These are phyloP conservation scores for Corythornis cristatus DNA, from an alignment of 2,113 vertebrate species.

Conservation along the genomic window DNA sequence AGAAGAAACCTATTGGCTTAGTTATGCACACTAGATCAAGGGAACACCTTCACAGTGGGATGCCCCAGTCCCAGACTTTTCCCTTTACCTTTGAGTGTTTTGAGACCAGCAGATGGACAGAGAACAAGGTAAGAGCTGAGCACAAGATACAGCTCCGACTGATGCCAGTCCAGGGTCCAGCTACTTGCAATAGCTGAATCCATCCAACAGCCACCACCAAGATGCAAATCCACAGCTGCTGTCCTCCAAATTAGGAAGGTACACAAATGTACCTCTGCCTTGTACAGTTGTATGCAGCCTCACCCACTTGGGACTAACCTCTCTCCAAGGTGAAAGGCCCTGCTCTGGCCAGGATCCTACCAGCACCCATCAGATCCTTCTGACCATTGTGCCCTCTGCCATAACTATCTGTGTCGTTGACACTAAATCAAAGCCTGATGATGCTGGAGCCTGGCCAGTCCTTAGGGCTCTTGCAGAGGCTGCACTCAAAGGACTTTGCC, in stretches of 20 bases:
- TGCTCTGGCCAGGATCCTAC: neutral
- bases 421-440: neutral
- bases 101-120: fast-evolving
- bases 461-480: neutral
- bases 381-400: fast-evolving
- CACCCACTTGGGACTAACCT: neutral
- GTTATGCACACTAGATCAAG: neutral
- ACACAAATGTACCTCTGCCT: neutral
- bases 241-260: neutral
- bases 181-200: neutral
- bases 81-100: neutral
- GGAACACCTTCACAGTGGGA: neutral
- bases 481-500: neutral
- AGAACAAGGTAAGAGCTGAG: neutral
- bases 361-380: neutral
- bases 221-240: neutral
- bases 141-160: neutral
- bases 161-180: neutral
- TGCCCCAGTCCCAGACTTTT: neutral
- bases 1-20: neutral
- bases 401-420: neutral
- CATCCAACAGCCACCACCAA: fast-evolving
- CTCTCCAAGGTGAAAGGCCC: neutral
- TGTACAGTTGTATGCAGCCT: neutral
- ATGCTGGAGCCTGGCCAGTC: fast-evolving